Evolutionary conservation across 2,797 vertebrate genomes (phyloP), one percentile per base, ranked within the genome.

Genomic region (Craterocephalus amniculus): DNA sequence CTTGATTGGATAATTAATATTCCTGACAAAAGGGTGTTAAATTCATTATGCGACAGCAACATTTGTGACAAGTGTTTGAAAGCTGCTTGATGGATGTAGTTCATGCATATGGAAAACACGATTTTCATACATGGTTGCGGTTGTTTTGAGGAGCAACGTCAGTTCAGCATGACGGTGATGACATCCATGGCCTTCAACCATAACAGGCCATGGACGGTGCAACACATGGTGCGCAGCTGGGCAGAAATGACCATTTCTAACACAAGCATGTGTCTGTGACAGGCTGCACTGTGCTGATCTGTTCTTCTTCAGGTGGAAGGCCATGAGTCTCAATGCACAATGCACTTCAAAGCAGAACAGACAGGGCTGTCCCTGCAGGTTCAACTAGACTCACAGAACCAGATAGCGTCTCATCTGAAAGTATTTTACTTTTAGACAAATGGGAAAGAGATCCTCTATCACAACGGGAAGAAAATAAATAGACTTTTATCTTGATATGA

Each of bases 171-270:
- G 14, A 66, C 62, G 20, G 74, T 9, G 64, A 79, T 62, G 80
- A 72, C 22, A 64, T 72, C 63, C 66, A 9, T 26, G 55, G 66
- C 70, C 65, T 81, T 83, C 67, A 74, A 69, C 76, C 71, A 70
- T 52, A 82, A 86, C 79, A 74, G 63, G 56, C 73, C 58, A 48
- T 29, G 54, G 76, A 83, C 59, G 62, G 70, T 18, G 66, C 4
- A 84, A 84, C 91, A 93, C 91, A 83, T 92, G 91, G 88, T n/a
- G 27, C 4, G 74, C 92, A 93, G 91, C 88, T 94, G 90, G 67
- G 76, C 65, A 55, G 29, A 69, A 87, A 67, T 70, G 80, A 77
- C 79, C 66, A 36, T 70, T 80, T 86, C 79, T 67, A 82, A 80
- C 59, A 71, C 65, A 49, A 59, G 59, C 49, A 61, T 63, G 31